Base-by-base conservation (phyloP, 2,888 invertebrate genomes). In the Gonocerus acuteangulatus region DNA sequence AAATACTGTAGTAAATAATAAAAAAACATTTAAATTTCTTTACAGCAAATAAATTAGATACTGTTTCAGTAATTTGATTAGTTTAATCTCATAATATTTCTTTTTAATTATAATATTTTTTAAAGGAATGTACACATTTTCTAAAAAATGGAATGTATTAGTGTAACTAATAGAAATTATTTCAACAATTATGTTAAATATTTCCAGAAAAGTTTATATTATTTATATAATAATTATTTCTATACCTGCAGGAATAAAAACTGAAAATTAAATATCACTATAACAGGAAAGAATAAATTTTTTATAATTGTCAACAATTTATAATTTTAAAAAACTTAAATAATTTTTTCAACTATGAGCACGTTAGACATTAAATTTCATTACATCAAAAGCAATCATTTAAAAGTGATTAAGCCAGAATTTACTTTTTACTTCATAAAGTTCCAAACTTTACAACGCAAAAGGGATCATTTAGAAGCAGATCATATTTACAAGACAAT, bases 221-320 rank as follows among this genome's bases (percentile, higher is more conserved):
- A n/a, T 51, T 32, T 51, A 23, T 16, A 19, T 18, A 32, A 51
- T 15, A 34, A 32, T 18, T 39, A 52, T 36, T 39, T n/a, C 2
- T 47, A 52, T 36, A 23, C 19, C 13, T 19, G 34, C 18, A 34
- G 15, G 16, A 49, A 16, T 11, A 18, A 47, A 11, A n/a, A n/a
- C 27, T 32, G 32, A 27, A 52, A 39, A 52, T 52, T 21, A 52
- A 36, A 21, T 18, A 48, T 6, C 36, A 19, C 39, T 3, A 19
- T 52, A 52, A 52, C 52, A 39, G 39, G 15, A 18, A 52, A 52
- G 36, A 52, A 52, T 39, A 52, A 34, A 52, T 36, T 39, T n/a
- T 52, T 22, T 39, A 52, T 18, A 52, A 34, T 36, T 11, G 36
- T 39, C 39, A 52, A 52, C 52, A 52, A 52, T 22, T 36, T 39